Percentiles rank a stretch among this genome's conserved stretches.
Conservation (phyloP, 2,113 vertebrate species). For the Macaca nemestrina region DNA sequence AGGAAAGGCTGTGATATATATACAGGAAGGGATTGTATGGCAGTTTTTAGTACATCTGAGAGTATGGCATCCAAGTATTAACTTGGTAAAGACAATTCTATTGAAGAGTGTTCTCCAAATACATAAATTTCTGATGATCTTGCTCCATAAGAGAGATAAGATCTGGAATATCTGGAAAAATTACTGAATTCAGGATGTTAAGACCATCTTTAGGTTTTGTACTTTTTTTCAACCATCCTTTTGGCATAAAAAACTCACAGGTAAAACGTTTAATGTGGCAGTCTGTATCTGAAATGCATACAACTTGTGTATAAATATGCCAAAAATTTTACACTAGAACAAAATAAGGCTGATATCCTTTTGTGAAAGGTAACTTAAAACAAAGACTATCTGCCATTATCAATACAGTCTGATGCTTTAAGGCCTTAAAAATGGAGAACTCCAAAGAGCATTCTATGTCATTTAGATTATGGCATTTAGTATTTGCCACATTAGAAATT, state of each 20-base stretch:
- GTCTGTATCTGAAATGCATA: not conserved
- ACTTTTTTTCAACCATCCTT: not conserved
- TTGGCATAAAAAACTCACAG: not conserved
- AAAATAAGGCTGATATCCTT: not conserved
- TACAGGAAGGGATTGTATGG: not conserved
- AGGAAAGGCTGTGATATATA: not conserved
- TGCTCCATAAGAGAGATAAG: not conserved
- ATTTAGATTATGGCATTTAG: not conserved
- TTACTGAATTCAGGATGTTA: not conserved
- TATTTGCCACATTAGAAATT: not conserved
- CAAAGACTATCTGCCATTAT: not conserved
- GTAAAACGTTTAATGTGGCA: not conserved
- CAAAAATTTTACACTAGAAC: not conserved
- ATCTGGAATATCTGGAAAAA: not conserved
- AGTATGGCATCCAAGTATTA: not conserved
- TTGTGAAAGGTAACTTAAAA: not conserved
- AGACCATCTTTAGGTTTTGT: not conserved
- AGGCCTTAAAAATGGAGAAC: not conserved
- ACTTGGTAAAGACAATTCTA: not conserved
- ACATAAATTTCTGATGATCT: not conserved
- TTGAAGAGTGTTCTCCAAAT: not conserved
- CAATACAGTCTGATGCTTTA: not conserved
- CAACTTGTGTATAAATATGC: not conserved
- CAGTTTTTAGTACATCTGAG: not conserved
- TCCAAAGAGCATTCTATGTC: not conserved